Evolutionary conservation across 1,140 invertebrate species (phyloP).

Genomic region (Akabosia matsudoensis): DNA sequence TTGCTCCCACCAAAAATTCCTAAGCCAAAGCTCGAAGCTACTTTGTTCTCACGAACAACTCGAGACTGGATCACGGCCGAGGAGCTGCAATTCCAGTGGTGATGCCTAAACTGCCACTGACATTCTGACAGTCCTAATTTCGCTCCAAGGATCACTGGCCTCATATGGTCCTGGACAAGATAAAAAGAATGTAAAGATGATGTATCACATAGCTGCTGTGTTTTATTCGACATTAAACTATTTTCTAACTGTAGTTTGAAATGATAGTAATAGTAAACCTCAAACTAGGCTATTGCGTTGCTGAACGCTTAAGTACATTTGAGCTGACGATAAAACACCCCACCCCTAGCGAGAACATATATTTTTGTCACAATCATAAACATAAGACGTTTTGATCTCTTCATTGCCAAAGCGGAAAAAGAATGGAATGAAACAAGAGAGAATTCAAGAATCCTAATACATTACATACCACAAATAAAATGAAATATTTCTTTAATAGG

Average conservation of each 20-base stretch:
- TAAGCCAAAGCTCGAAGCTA: background rate
- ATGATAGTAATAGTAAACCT: no score
- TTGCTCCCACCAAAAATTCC: background rate
- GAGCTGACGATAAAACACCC: no score
- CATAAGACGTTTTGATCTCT: background rate
- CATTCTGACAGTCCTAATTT: slow-evolving; percentile 41
- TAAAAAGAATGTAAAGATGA: no score
- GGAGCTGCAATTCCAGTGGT: slow-evolving; percentile 45
- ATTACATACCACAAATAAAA: slow-evolving; percentile 17
- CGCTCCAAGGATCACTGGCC: slow-evolving; percentile 37
- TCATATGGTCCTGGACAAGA: slow-evolving; percentile 43
- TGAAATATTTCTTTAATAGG: slow-evolving; percentile 25
- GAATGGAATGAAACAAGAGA: slow-evolving; percentile 11
- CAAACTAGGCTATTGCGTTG: no score
- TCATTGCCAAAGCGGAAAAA: background rate
- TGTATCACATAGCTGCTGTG: no score
- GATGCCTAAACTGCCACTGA: slow-evolving; percentile 41
- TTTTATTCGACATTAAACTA: no score
- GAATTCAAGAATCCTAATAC: background rate
- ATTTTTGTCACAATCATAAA: background rate
- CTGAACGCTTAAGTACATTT: no score
- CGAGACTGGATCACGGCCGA: slow-evolving; percentile 20
- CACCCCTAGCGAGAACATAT: no score
- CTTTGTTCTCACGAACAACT: slow-evolving; percentile 6
- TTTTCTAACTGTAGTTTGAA: no score